A percentile compares a stretch with the other conserved stretches of the same genome.
Conservation (phyloP, 2,888 invertebrate genomes). For the Eupithecia subumbrata region DNA sequence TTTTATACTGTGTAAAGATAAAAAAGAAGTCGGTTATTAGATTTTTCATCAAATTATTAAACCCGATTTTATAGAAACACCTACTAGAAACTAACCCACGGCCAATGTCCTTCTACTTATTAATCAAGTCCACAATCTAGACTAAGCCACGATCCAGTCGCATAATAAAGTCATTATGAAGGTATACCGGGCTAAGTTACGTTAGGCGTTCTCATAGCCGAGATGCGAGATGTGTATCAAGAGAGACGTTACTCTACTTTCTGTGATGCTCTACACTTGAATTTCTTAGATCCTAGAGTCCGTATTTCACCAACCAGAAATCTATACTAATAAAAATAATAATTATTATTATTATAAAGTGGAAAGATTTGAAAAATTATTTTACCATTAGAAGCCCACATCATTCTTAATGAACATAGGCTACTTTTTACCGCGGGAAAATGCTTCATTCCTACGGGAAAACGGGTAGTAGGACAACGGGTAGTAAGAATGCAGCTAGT, state of each 20-base stretch:
- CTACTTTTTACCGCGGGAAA: too few relatives aligned
- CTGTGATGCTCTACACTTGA: conserved; percentile 13
- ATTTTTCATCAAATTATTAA: neutral
- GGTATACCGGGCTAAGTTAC: conserved; percentile 34
- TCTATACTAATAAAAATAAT: too few relatives aligned
- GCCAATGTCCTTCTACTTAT: neutral
- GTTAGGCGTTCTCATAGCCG: conserved; percentile 45
- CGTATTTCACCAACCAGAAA: neutral
- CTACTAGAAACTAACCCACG: neutral
- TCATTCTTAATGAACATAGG: too few relatives aligned
- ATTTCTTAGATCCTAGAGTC: neutral
- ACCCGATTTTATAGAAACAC: neutral
- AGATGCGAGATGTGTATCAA: conserved; percentile 44
- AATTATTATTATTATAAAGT: too few relatives aligned
- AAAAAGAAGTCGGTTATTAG: too few relatives aligned
- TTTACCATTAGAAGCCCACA: too few relatives aligned
- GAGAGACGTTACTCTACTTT: conserved; percentile 46
- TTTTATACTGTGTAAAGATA: too few relatives aligned
- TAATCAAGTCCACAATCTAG: conserved; percentile 3
- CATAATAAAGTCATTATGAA: conserved; percentile 36
- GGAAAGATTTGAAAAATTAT: too few relatives aligned
- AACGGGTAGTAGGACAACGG: too few relatives aligned
- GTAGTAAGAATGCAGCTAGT: too few relatives aligned
- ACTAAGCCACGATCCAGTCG: conserved; percentile 14
- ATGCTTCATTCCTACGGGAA: too few relatives aligned